A percentile compares a stretch with the other conserved stretches of the same genome.
Conservation (phyloP, 2,888 invertebrate genomes). For the Phymatocera aterrima region DNA sequence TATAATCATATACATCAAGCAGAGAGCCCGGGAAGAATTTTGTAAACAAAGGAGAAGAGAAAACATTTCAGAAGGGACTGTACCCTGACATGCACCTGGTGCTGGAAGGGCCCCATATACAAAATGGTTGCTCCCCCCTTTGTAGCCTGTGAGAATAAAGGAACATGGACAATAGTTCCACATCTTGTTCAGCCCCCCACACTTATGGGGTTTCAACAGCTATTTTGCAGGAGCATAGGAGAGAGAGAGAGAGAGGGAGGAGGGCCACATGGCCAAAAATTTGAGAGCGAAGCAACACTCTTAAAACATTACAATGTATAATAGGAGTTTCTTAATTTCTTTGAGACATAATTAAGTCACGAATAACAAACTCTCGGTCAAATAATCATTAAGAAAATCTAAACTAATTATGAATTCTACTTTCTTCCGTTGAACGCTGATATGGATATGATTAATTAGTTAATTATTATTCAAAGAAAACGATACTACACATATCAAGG, state of each 20-base stretch:
- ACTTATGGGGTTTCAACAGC: slow-evolving; percentile 57
- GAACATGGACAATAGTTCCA: slow-evolving; percentile 71
- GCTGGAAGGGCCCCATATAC: slow-evolving; percentile 69
- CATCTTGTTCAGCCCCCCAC: slow-evolving; percentile 51
- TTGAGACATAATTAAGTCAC: too few species aligned
- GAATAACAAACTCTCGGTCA: too few species aligned
- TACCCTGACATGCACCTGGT: slow-evolving; percentile 72
- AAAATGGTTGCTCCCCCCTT: slow-evolving; percentile 70
- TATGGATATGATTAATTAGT: not conserved
- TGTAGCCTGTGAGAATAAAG: slow-evolving; percentile 64
- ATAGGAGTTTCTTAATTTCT: not conserved
- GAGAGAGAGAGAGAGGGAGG: not conserved
- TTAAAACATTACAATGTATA: not conserved
- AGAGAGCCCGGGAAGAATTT: slow-evolving; percentile 46
- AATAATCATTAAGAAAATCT: slow-evolving; percentile 25
- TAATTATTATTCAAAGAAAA: not conserved
- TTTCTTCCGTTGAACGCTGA: not conserved
- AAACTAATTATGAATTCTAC: slow-evolving; percentile 2
- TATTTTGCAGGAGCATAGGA: slow-evolving; percentile 41
- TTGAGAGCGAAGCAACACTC: not conserved
- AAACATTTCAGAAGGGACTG: slow-evolving; percentile 70
- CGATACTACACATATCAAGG: too few species aligned
- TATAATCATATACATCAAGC: slow-evolving; percentile 16
- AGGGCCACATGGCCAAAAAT: slow-evolving; percentile 42
- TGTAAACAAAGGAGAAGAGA: slow-evolving; percentile 66